These are phyloP conservation scores for Raja brachyura DNA, from an alignment of 2,113 vertebrate species.

Conservation along the genomic window DNA sequence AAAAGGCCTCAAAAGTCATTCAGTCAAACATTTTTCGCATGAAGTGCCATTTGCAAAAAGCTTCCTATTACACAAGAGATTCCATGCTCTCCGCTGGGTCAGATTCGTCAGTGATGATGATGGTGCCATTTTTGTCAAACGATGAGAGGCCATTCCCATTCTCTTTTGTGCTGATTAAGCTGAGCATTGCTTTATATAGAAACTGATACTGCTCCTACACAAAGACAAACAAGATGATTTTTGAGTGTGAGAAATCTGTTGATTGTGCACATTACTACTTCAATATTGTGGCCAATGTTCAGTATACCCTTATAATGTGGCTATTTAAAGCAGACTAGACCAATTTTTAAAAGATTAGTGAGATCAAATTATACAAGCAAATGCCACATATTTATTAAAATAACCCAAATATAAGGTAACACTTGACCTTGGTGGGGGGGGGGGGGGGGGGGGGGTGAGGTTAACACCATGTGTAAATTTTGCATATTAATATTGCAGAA, in stretches of 20 bases:
- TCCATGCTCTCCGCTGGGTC: constrained; percentile 88
- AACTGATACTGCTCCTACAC: constrained; percentile 88
- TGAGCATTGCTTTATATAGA: constrained; percentile 89
- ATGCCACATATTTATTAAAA: neutral
- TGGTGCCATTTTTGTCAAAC: constrained; percentile 75
- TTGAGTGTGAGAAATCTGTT: neutral
- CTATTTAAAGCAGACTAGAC: neutral
- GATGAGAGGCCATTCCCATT: constrained; percentile 65
- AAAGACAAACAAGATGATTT: constrained; percentile 42
- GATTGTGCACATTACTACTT: neutral
- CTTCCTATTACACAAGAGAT: constrained; percentile 77
- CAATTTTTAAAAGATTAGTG: neutral
- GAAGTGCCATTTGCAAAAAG: constrained; percentile 62
- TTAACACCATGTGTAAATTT: neutral
- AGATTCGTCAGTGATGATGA: constrained; percentile 73
- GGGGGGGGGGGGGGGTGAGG: no score
- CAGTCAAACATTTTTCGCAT: constrained; percentile 84
- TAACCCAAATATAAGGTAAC: neutral
- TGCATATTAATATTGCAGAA: neutral
- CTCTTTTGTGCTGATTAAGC: constrained; percentile 82
- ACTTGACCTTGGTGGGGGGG: no score
- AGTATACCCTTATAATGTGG: neutral
- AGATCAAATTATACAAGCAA: neutral
- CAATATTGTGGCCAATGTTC: neutral
- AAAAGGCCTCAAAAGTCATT: constrained; percentile 94